These are phyloP conservation scores for Lophius americanus DNA, from an alignment of 2,797 vertebrate species.

Conservation along the genomic window DNA sequence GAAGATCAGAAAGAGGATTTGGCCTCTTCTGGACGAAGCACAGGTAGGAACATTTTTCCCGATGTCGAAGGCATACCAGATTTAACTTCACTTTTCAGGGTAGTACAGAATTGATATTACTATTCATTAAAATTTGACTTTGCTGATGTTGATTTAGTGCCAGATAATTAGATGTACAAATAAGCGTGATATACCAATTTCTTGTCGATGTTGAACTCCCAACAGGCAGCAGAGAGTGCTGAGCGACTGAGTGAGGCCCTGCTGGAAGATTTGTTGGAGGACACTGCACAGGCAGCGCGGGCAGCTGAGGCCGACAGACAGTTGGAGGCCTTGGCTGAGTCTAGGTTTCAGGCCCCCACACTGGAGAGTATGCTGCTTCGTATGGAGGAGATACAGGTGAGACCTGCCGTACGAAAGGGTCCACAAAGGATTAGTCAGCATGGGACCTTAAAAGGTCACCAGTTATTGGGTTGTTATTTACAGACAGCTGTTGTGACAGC, in stretches of 20 bases:
- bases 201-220: constrained; percentile 3
- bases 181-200: not conserved
- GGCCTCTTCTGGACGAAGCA: constrained; percentile 75
- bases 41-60: constrained; percentile 76
- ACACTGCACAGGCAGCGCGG: constrained; percentile 64
- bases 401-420: constrained; percentile 22
- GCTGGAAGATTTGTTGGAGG: constrained; percentile 80
- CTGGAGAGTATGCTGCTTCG: constrained; percentile 91
- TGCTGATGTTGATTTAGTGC: no score
- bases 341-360: constrained; percentile 65
- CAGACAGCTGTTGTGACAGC: constrained; percentile 46
- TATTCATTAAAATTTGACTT: constrained; percentile 6
- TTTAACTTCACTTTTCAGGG: not conserved
- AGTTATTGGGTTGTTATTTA: constrained; percentile 48
- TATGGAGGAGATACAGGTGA: constrained; percentile 97
- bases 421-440: constrained; percentile 35
- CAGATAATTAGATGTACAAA: not conserved
- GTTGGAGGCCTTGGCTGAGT: constrained; percentile 49
- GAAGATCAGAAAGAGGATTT: constrained; percentile 70
- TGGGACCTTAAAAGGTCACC: constrained; percentile 52
- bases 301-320: constrained; percentile 56
- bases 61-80: not conserved
- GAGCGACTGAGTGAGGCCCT: constrained; percentile 70
- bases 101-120: not conserved
- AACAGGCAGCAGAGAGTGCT: constrained; percentile 69